Evolutionary conservation across 2,797 vertebrate species (phyloP).

Genomic region (Kryptolebias ocellatus): DNA sequence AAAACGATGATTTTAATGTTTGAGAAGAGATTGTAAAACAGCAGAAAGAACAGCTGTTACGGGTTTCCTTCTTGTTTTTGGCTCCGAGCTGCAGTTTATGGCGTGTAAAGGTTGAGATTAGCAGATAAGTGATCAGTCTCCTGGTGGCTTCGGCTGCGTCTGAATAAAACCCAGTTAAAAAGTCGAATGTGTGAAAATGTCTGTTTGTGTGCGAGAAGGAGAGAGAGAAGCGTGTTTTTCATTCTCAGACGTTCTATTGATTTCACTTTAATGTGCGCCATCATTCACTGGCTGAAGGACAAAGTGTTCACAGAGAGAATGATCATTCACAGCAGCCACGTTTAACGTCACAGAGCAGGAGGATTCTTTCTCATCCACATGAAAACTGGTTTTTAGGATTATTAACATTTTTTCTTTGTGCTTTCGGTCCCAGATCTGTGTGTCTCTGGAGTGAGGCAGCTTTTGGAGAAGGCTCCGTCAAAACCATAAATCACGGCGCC

Average conservation of each 20-base stretch:
- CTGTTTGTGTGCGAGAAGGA: background rate
- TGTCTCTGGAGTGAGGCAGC: conserved; percentile 63
- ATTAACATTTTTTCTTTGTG: conserved; percentile 37
- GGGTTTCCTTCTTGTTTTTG: too few relatives aligned
- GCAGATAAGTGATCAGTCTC: conserved; percentile 49
- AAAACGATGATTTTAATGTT: too few relatives aligned
- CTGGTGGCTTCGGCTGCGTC: conserved; percentile 33
- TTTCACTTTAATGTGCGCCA: conserved; percentile 25
- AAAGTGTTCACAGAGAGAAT: conserved; percentile 13
- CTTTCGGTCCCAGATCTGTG: conserved; percentile 46
- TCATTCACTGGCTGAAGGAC: conserved; percentile 20
- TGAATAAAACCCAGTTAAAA: conserved; percentile 43
- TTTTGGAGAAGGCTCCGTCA: conserved; percentile 50
- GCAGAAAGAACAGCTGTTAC: too few relatives aligned
- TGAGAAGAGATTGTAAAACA: too few relatives aligned
- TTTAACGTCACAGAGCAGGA: conserved; percentile 9
- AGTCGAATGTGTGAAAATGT: conserved; percentile 11
- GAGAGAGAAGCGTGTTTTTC: conserved; percentile 1
- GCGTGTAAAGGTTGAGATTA: conserved; percentile 3
- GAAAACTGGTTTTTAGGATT: conserved; percentile 40
- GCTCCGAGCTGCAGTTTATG: background rate
- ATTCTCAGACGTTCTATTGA: conserved; percentile 9
- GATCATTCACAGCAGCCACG: conserved; percentile 11
- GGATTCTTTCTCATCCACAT: conserved; percentile 13
- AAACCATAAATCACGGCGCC: conserved; percentile 71